Conservation (phyloP, 2,113 vertebrate genomes). For the Hucho hucho region DNA sequence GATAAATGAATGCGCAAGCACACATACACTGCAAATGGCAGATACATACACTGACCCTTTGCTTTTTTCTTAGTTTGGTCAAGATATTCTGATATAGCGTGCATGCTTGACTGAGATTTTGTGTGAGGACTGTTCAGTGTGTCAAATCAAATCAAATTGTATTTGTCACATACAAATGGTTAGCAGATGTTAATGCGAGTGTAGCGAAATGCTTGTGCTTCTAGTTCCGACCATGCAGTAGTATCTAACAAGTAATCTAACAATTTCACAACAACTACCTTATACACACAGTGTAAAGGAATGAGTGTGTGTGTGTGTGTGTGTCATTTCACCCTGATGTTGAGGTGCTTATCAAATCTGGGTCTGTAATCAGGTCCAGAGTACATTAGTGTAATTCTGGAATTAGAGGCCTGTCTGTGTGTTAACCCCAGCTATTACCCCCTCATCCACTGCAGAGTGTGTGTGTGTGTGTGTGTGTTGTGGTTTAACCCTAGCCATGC, state of each 20-base stretch:
- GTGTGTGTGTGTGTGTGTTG: conserved; percentile 20
- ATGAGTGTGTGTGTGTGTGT: conserved; percentile 8
- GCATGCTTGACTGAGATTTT: conserved; percentile 16
- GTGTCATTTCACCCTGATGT: conserved; percentile 45
- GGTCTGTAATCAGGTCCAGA: conserved; percentile 68
- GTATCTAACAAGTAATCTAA: no score
- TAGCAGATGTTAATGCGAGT: no score
- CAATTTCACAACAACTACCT: no score
- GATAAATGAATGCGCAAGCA: background rate
- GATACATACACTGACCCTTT: conserved; percentile 1
- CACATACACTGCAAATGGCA: background rate
- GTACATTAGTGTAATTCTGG: conserved; percentile 71
- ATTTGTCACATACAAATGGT: no score
- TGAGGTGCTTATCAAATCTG: conserved; percentile 65
- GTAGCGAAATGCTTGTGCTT: no score
- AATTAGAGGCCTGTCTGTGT: conserved; percentile 59
- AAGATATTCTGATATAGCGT: background rate
- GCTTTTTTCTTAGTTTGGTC: conserved; percentile 3
- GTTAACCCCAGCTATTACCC: conserved; percentile 58
- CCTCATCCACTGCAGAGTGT: conserved; percentile 52
- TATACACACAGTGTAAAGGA: no score
- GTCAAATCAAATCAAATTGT: no score
- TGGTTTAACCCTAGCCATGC: conserved; percentile 11
- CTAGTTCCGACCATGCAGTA: no score
- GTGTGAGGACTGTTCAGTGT: conserved; percentile 21